Conservation (phyloP, 2,113 vertebrate genomes). For the Cyrtonyx montezumae region DNA sequence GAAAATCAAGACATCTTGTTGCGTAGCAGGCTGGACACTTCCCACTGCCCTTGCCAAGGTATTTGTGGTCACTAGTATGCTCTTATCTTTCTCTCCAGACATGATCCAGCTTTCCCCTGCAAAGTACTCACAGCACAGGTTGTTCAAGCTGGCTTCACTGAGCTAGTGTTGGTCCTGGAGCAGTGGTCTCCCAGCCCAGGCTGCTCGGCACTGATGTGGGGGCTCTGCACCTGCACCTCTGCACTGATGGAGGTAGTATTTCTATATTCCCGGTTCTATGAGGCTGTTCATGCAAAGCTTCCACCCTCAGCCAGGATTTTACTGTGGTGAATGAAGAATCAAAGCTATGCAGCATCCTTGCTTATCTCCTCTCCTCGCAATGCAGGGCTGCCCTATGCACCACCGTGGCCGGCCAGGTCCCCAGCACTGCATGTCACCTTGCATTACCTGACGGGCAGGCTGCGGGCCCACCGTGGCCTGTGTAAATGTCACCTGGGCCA, state of each 20-base stretch:
- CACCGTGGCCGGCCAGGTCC: rapidly evolving
- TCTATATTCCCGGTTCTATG: neutral
- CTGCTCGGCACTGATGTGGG: neutral
- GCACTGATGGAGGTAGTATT: neutral
- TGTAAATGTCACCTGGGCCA: conserved; percentile 56
- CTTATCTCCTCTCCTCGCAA: neutral
- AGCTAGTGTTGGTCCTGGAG: neutral
- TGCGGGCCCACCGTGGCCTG: neutral
- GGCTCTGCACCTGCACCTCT: neutral
- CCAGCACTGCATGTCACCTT: neutral
- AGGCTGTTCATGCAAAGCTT: neutral
- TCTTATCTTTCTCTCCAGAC: rapidly evolving
- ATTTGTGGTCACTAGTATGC: neutral
- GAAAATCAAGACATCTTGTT: neutral
- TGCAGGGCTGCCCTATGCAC: neutral
- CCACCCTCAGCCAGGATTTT: neutral
- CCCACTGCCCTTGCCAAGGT: neutral
- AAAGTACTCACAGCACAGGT: neutral
- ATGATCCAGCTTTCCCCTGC: neutral
- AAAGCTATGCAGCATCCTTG: neutral
- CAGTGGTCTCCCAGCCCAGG: neutral
- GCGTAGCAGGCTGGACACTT: neutral
- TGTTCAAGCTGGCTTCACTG: neutral
- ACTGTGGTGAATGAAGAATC: neutral
- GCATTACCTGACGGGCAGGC: conserved; percentile 13